Base-by-base conservation (phyloP, 2,113 vertebrate genomes). In the Colossoma macropomum region DNA sequence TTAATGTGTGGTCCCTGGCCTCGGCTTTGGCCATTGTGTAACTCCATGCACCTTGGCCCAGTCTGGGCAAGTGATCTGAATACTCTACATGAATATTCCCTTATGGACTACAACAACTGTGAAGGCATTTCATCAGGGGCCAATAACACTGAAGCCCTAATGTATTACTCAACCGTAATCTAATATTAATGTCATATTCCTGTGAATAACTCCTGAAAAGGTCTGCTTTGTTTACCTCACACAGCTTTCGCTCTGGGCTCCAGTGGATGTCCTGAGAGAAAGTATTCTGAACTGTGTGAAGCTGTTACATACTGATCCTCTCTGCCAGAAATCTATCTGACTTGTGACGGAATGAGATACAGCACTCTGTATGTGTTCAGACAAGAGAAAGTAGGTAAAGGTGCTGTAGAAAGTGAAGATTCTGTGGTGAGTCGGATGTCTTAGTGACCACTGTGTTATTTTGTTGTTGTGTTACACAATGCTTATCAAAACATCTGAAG, bases 111-210 rank as follows among this genome's bases (percentile, higher is more conserved):
- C 72, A 65, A 23, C 23, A 23, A 75, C 60, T 27, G 32, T 69
- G 38, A 71, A 34, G 60, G 38, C 48, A 75, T 75, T 79, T 83
- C 85, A 83, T 25, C 27, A 56, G 63, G 32, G 75, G 70, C 60
- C 68, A 78, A 41, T 71, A n/a, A 56, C 70, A 78, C n/a, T 11
- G 23, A 81, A 72, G 41, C 78, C 82, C 70, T n/a, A 59, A 52
- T 65, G 62, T 68, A 48, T 86, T 86, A 78, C 78, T 34, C 79
- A 84, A 78, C 50, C 50, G 63, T 75, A 77, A 81, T 78, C 56
- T 75, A 84, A 81, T 86, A 86, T 76, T 65, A 74, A 50, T 62
- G 41, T 81, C 25, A 74, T 52, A 52, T 81, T 86, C 77, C 28
- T 73, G 52, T 50, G 73, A 81, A 56, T 73, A 78, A 23, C 28